Evolutionary conservation across 2,113 vertebrate genomes (phyloP).

Genomic region (Calidris pugnax): DNA sequence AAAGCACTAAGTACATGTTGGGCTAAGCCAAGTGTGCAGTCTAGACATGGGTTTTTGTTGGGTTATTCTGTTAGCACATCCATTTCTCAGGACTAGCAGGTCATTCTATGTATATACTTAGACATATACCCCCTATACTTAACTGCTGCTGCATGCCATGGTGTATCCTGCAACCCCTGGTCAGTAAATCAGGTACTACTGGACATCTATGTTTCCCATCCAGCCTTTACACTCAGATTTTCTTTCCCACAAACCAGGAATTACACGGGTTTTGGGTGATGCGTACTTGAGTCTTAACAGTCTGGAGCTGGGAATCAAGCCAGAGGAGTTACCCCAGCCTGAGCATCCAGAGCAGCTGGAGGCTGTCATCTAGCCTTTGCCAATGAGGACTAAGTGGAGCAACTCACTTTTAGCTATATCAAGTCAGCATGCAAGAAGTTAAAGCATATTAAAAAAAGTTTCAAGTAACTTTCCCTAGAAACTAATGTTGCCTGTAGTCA

Average conservation of each 20-base stretch:
- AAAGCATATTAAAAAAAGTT: constrained; percentile 25
- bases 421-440: constrained; percentile 31
- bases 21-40: background rate
- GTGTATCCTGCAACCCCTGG: background rate
- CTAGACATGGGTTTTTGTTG: background rate
- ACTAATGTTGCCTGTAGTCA: constrained; percentile 54
- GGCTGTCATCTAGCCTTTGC: background rate
- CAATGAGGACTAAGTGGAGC: background rate
- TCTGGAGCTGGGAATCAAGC: background rate
- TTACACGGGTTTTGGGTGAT: background rate
- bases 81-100: background rate
- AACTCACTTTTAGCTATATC: background rate
- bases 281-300: background rate
- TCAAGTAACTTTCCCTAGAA: constrained; percentile 27
- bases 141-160: background rate
- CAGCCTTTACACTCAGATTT: background rate
- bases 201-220: background rate
- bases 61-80: background rate
- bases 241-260: background rate
- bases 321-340: background rate
- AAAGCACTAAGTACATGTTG: background rate
- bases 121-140: background rate
- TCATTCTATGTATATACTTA: background rate
- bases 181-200: background rate
- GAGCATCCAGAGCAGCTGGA: background rate